Evolutionary conservation across 1,140 invertebrate species (phyloP), one percentile per base, ranked within the genome.

Genomic region (Cydia splendana): DNA sequence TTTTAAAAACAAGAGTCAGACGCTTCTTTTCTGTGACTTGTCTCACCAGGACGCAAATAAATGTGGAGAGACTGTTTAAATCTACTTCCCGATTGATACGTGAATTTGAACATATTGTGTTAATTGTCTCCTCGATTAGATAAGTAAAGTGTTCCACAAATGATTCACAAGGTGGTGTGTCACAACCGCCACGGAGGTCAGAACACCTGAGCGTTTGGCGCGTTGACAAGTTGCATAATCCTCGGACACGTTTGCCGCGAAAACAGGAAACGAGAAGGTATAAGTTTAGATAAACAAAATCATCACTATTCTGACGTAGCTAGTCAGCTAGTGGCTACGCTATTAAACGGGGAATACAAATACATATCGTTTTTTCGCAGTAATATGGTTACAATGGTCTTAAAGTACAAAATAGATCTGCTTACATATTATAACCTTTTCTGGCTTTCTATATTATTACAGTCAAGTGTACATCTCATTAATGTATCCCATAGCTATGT

Each of bases 221-320:
- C 38, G 28, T 73, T 87, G 88, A 87, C 89, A 91, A 90, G 76
- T 90, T 88, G 85, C 86, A 85, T 91, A 89, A 90, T 84, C 80
- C 76, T 57, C 75, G 76, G 76, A 81, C 80, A 81, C 78, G 79
- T 79, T 77, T 81, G 79, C 75, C 79, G 79, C 80, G 84, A 85
- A 86, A 87, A 88, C 88, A 91, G 88, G 89, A 91, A 91, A 91
- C 87, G 77, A 65, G 76, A 81, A 84, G 86, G 84, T 88, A 84
- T 89, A 82, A 83, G 83, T 86, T 71, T 71, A 71, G 18, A 71
- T 20, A 71, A 71, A 71, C 18, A 71, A 71, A 69, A 38, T 38
- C 30, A 45, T 34, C 24, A 9, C 30, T 67, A 18, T 71, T 71
- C 6, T 2, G 79, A 81, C 83, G 53, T 20, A 20, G 24, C 24